Base-by-base conservation (phyloP, 2,797 vertebrate species). In the Mus caroli region DNA sequence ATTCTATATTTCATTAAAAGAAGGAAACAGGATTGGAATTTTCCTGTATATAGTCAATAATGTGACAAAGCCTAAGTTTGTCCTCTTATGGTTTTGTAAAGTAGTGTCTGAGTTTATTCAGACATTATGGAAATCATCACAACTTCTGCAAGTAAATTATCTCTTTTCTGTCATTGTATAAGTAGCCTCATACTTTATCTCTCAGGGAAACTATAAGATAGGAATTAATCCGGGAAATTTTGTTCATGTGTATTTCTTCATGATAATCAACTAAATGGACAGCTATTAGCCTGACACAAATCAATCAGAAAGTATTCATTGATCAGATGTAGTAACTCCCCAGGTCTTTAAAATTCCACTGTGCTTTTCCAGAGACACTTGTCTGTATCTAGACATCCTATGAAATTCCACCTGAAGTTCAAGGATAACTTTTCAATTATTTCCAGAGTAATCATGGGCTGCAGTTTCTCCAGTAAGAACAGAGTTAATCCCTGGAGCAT, bases 91-190 rank as follows among this genome's bases (percentile, higher is more conserved):
- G 24, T 15, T 97, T 93, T 90, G 14, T 17, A 96, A 83, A 88
- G 69, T 50, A 83, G 90, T 95, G 69, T 76, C 22, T 43, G 10
- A 20, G 11, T 11, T 52, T 92, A 40, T 77, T 91, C 13, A 88
- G 50, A 86, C 80, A 93, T 88, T 73, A 77, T 11, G 6, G 54
- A 84, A 87, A 56, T 60, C 52, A 60, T 52, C 34, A 62, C 37
- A 83, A 78, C 73, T 95, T 94, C 88, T 90, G 4, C 43, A 94
- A 92, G 37, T 71, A 88, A 96, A 88, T 73, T 60, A 14, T 26
- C 9, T 89, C 71, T 89, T 52, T 40, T 91, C 94, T 86, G 43
- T 77, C 13, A 79, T 22, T 87, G 9, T 62, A 0, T 91, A 62
- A 80, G 19, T 56, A 77, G 85, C 58, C 5, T 90, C 78, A 69